Base-by-base conservation (phyloP, 2,797 vertebrate species). In the Adelosebastes latens region DNA sequence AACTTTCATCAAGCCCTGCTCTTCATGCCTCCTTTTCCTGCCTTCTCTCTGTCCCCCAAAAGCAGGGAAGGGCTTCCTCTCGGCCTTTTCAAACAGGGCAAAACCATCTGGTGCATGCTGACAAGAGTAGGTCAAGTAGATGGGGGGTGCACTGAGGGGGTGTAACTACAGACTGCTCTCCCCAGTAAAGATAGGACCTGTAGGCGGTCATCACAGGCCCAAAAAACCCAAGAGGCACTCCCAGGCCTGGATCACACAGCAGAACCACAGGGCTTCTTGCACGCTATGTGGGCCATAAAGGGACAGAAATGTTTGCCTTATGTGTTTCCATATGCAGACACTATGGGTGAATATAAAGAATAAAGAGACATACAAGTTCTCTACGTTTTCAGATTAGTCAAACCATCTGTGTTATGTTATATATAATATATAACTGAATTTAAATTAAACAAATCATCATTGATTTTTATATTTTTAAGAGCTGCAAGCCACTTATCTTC, bases 81-180 rank as follows among this genome's bases (percentile, higher is more conserved):
- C 74, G 72, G 61, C 60, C 20, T 82, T 93, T 92, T 93, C 75
- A 82, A 92, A 91, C 6, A 79, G 74, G 90, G 71, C 62, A 86
- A 82, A 92, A 90, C 93, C 95, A 96, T 96, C 93, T 95, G 95
- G 90, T 85, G 68, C 88, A 79, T 85, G 80, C 90, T 81, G 86
- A 87, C 80, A 67, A 69, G 90, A 87, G 85, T 63, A 77, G 87
- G 82, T 88, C 89, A 87, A 86, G 79, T 78, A 81, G 67, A 82
- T 67, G 58, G 46, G 27, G 70, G 68, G 39, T n/a, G 27, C 29
- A 52, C 20, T 6, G 56, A 55, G 69, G 67, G 69, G 75, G 59
- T 85, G 80, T 89, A 94, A 94, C 85, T 94, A 89, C 91, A 95
- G 86, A 86, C 86, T 87, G 75, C 77, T 81, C 76, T 79, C 69